Evolutionary conservation across 2,888 invertebrate species (phyloP), one percentile per base, ranked within the genome.

Genomic region (Rambutsinella grinnellia): DNA sequence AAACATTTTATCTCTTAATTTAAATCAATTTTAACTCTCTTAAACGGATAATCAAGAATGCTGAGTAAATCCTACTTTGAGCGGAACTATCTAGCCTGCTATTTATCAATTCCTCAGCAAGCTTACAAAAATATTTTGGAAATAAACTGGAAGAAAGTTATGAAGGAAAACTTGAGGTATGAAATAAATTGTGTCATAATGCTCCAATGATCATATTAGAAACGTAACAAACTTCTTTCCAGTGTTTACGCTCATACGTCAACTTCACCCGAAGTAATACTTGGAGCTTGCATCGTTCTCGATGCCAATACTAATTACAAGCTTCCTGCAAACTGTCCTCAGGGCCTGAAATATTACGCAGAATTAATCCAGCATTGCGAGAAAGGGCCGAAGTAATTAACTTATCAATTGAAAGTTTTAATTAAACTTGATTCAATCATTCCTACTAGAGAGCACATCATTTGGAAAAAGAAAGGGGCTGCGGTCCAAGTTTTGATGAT

Each of bases 131-230:
- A 49, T 27, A 47, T 71, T 23, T 17, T 79, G 10, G 69, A 65
- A 21, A 1, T 10, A 1, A 47, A 57, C 13, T 76, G 76, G 76
- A 63, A 60, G 13, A 19, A 57, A 3, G 44, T 76, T 0, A 23
- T 67, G 8, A 67, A 75, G 24, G 74, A 57, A 19, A 51, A 67
- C 21, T 36, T 75, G 23, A 61, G 74, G 72, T 74, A n/a, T n/a
- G n/a, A n/a, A n/a, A n/a, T n/a, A n/a, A n/a, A n/a, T n/a, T n/a
- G n/a, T n/a, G n/a, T n/a, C n/a, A n/a, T n/a, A n/a, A n/a, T n/a
- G n/a, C n/a, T n/a, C n/a, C n/a, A n/a, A n/a, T n/a, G n/a, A n/a
- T n/a, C n/a, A n/a, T n/a, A n/a, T n/a, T n/a, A n/a, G n/a, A n/a
- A n/a, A n/a, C n/a, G n/a, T n/a, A n/a, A n/a, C n/a, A n/a, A n/a